Base-by-base conservation (phyloP, 2,888 invertebrate species). In the Deilephila elpenor region DNA sequence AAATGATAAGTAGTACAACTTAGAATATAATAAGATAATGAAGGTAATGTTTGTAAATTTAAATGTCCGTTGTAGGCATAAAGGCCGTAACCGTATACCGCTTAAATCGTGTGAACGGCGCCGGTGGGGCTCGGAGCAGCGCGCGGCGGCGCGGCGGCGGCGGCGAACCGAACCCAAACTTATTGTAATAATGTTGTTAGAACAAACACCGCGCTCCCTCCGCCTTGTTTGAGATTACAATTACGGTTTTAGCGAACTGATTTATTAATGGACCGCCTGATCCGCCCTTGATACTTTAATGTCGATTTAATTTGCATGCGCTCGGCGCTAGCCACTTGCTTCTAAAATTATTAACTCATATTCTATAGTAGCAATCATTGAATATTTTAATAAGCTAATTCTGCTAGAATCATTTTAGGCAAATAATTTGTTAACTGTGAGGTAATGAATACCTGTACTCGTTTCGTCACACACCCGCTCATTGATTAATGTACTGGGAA, bases 171-270 rank as follows among this genome's bases (percentile, higher is more conserved):
- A 87, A 80, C 88, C 91, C 90, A 83, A 94, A 93, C 93, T 94
- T 94, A 93, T 94, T 94, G 93, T 94, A 94, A 94, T 93, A 94
- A 94, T 94, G 94, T 94, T 94, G 92, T 93, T 91, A 93, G 91
- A 93, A 89, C 91, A 94, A 94, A 94, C 94, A 94, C 88, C 84
- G 88, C 84, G 83, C 89, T 83, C 92, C 91, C 91, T 89, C 88
- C 86, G 87, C 90, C 91, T 91, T 94, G 93, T 93, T 94, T 94
- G 94, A 93, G 93, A 93, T 94, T 93, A 93, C 94, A 94, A 94
- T 94, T 94, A 94, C 94, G 93, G 94, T 91, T 94, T 94, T 93
- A 93, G 94, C 93, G 91, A 92, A 93, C 93, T 94, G 94, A 94
- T 94, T 94, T 94, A 94, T 94, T 94, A 94, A 94, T 94, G 93